Evolutionary conservation across 2,113 vertebrate species (phyloP).

Genomic region (Sebastes fasciatus): DNA sequence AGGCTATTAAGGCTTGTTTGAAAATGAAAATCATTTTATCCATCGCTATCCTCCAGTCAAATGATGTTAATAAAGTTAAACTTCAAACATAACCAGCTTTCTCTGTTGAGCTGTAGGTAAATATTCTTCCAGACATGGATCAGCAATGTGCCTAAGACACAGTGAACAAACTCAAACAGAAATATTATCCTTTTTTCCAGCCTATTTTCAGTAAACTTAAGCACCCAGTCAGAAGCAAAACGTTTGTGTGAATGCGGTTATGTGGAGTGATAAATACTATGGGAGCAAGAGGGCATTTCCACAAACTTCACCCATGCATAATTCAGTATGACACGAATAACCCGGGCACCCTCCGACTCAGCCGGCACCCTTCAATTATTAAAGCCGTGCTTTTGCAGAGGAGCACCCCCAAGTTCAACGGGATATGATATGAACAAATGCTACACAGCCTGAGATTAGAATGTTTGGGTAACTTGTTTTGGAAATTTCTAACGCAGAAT

Average conservation of each 20-base stretch:
- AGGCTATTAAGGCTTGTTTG: neutral
- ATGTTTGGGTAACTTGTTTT: neutral
- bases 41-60: neutral
- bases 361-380: slow-evolving; percentile 67
- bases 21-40: neutral
- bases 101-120: neutral
- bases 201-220: slow-evolving; percentile 4
- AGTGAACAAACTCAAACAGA: neutral
- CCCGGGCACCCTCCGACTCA: slow-evolving; percentile 44
- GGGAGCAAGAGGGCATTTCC: slow-evolving; percentile 50
- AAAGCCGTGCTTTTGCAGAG: slow-evolving; percentile 41
- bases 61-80: neutral
- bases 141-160: neutral
- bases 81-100: neutral
- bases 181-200: neutral
- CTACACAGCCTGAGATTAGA: neutral
- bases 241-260: slow-evolving; percentile 37
- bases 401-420: slow-evolving; percentile 42
- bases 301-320: slow-evolving; percentile 68
- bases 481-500: neutral
- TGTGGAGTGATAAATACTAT: slow-evolving; percentile 51
- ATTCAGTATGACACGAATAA: slow-evolving; percentile 67
- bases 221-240: neutral
- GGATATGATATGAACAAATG: slow-evolving; percentile 38
- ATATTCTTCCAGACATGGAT: neutral